Evolutionary conservation across 2,888 invertebrate species (phyloP).

Genomic region (Drosophila melanosoma): DNA sequence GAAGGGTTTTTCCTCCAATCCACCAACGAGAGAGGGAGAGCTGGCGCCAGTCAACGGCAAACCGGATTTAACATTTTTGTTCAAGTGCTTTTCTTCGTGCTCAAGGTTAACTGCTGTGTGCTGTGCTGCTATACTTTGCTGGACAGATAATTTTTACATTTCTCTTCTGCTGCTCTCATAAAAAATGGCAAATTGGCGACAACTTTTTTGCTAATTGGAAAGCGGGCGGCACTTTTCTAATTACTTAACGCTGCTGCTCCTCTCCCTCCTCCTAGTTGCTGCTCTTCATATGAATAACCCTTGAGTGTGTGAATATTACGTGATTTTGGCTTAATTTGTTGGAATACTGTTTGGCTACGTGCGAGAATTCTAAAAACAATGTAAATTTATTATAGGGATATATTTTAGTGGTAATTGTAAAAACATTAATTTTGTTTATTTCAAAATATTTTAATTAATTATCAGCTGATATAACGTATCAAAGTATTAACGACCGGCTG

Average conservation of each 20-base stretch:
- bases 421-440: neutral
- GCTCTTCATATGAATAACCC: constrained; percentile 28
- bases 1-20: constrained; percentile 29
- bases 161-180: constrained; percentile 11
- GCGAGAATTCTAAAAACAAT: neutral
- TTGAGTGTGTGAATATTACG: constrained; percentile 53
- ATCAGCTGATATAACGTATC: too few relatives aligned
- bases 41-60: neutral
- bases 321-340: constrained; percentile 65
- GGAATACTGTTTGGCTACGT: neutral
- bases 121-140: neutral
- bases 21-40: fast-evolving
- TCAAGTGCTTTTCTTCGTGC: constrained; percentile 65
- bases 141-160: constrained; percentile 26
- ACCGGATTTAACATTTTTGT: constrained; percentile 48
- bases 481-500: too few relatives aligned
- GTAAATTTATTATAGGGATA: neutral
- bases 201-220: constrained; percentile 67
- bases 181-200: constrained; percentile 47
- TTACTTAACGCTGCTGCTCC: constrained; percentile 51
- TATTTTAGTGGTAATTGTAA: neutral
- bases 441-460: too few relatives aligned
- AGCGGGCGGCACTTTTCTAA: constrained; percentile 55
- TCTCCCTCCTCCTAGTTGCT: neutral
- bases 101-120: constrained; percentile 51